Evolutionary conservation across 2,113 vertebrate genomes (phyloP).

Genomic region (Gnathonemus longibarbis): DNA sequence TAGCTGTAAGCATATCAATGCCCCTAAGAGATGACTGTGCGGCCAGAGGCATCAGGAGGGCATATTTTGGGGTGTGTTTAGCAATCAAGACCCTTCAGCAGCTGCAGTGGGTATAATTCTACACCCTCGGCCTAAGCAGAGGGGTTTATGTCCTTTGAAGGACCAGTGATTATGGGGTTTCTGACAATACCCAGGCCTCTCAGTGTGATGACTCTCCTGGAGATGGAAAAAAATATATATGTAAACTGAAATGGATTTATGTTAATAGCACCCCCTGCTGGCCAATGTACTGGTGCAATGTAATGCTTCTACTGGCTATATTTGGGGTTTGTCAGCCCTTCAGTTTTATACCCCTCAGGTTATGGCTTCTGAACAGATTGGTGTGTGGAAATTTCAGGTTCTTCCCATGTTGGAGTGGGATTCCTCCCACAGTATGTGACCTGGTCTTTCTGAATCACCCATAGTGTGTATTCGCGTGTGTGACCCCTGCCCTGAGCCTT

Average conservation of each 20-base stretch:
- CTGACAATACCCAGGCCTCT: neutral
- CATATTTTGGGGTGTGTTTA: neutral
- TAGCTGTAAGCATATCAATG: neutral
- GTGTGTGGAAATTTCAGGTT: neutral
- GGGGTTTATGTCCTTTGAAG: neutral
- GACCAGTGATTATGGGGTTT: neutral
- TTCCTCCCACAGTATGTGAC: neutral
- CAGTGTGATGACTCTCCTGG: neutral
- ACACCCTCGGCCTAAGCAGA: neutral
- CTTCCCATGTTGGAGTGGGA: neutral
- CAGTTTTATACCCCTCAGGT: neutral
- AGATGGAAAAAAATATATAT: neutral
- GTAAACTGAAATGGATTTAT: neutral
- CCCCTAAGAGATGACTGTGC: neutral
- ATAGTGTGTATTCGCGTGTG: neutral
- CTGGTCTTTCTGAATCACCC: neutral
- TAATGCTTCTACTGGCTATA: neutral
- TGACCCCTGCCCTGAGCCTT: neutral
- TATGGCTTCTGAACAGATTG: neutral
- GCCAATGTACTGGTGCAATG: neutral
- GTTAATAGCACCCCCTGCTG: neutral
- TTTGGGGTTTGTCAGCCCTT: neutral
- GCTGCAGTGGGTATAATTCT: neutral
- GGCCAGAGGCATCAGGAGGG: neutral
- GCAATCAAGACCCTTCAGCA: neutral